phyloP scores from a whole-genome alignment of 2,888 invertebrate species.

The Phrixothrix hirtus region DNA sequence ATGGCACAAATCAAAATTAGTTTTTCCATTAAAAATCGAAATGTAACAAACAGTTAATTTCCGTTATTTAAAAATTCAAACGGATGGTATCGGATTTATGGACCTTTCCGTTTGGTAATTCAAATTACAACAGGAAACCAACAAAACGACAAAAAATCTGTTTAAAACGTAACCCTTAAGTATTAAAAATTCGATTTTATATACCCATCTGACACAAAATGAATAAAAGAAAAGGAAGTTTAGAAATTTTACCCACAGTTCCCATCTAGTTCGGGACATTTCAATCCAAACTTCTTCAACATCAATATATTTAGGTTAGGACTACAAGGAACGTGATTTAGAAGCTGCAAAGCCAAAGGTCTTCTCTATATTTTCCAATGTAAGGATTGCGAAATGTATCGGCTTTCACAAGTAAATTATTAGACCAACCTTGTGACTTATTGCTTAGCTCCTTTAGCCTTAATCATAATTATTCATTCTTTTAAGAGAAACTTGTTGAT shows the following conservation, averaged over 20 bases:
- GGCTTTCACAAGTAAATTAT: constrained; percentile 35
- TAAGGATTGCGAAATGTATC: constrained; percentile 43
- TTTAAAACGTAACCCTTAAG: constrained; percentile 2
- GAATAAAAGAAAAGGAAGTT: no score
- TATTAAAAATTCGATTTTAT: no score
- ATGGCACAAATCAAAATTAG: no score
- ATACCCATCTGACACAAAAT: no score
- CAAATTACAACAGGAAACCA: not conserved
- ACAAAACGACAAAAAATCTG: no score
- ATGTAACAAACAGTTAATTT: constrained; percentile 44
- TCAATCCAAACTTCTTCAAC: constrained; percentile 37
- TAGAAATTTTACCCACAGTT: no score
- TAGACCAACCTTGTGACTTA: constrained; percentile 27
- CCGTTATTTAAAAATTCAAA: constrained; percentile 36
- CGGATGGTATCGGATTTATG: constrained; percentile 4
- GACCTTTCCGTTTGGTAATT: not conserved
- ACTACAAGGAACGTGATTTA: constrained; percentile 44
- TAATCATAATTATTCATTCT: no score
- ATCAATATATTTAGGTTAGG: constrained; percentile 47
- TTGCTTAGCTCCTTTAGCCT: constrained; percentile 11
- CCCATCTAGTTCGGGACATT: constrained; percentile 35
- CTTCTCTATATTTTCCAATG: constrained; percentile 48
- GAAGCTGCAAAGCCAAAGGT: constrained; percentile 42
- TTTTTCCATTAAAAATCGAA: no score
- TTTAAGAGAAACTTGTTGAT: no score